phyloP scores from a whole-genome alignment of 2,888 invertebrate genomes.

The Chirona hameri region DNA sequence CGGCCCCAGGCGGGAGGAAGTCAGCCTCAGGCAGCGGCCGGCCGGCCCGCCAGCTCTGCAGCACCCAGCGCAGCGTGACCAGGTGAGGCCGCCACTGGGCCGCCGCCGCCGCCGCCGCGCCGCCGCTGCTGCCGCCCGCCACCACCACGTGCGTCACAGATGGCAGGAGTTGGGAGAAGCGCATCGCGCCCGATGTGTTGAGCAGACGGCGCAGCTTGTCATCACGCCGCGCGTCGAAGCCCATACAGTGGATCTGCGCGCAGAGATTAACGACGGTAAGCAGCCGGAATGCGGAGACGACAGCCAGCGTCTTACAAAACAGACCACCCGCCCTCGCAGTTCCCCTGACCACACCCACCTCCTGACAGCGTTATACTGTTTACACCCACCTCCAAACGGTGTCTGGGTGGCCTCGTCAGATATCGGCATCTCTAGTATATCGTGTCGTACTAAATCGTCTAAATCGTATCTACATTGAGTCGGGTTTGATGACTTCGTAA shows the following conservation, averaged over 20 bases:
- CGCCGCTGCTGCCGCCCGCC: conserved; percentile 52
- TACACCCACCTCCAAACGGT: too few relatives aligned
- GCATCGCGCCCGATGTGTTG: conserved; percentile 76
- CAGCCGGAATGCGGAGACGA: too few relatives aligned
- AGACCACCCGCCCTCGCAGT: too few relatives aligned
- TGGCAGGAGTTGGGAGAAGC: conserved; percentile 70
- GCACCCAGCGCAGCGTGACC: conserved; percentile 69
- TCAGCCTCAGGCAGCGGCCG: conserved; percentile 44
- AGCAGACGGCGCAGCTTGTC: conserved; percentile 66
- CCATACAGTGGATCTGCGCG: conserved; percentile 62
- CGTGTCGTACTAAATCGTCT: too few relatives aligned
- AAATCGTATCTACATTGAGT: too few relatives aligned
- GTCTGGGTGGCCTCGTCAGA: too few relatives aligned
- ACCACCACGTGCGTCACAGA: conserved; percentile 77
- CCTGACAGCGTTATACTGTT: too few relatives aligned
- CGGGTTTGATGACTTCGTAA: too few relatives aligned
- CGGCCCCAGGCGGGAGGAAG: conserved; percentile 54
- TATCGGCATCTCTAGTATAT: too few relatives aligned
- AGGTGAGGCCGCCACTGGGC: conserved; percentile 54
- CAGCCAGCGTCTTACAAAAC: too few relatives aligned
- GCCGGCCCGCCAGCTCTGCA: conserved; percentile 63
- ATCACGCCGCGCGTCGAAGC: conserved; percentile 57
- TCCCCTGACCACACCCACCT: too few relatives aligned
- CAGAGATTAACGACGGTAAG: too few relatives aligned
- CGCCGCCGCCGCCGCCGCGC: neutral